Evolutionary conservation across 2,888 invertebrate genomes (phyloP).

Genomic region (Lobophora halterata): DNA sequence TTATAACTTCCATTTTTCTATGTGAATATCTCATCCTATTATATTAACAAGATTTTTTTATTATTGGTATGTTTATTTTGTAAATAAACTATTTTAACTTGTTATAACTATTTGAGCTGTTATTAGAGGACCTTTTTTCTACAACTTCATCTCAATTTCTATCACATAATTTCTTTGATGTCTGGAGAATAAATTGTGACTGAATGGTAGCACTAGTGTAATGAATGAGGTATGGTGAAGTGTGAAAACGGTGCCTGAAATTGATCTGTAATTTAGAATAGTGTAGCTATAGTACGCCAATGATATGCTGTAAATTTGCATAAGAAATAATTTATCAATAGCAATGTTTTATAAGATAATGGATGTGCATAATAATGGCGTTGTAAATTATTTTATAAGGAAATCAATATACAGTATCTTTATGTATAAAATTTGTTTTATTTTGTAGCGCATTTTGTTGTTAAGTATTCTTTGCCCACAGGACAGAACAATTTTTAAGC

Average conservation of each 20-base stretch:
- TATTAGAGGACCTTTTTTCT: not conserved
- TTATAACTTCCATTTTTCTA: slow-evolving; percentile 1
- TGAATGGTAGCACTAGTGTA: slow-evolving; percentile 8
- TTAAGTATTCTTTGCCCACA: too few species aligned
- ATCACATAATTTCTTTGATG: not conserved
- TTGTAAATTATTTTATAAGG: slow-evolving; percentile 78
- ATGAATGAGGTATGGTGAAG: slow-evolving; percentile 22
- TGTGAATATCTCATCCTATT: not conserved
- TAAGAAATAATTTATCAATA: slow-evolving; percentile 67
- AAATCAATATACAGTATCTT: slow-evolving; percentile 75
- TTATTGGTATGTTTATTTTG: slow-evolving; percentile 9
- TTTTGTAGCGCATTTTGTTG: too few species aligned
- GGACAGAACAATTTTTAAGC: too few species aligned
- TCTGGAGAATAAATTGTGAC: not conserved
- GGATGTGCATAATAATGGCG: slow-evolving; percentile 73
- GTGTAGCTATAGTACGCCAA: slow-evolving; percentile 37
- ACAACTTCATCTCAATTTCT: not conserved
- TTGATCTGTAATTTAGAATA: slow-evolving; percentile 41
- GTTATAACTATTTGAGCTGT: not conserved
- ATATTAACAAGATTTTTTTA: not conserved
- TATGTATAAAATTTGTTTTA: slow-evolving; percentile 61
- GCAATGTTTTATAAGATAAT: slow-evolving; percentile 75
- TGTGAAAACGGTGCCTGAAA: slow-evolving; percentile 65
- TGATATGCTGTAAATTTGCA: slow-evolving; percentile 64
- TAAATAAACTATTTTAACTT: slow-evolving; percentile 9